A percentile compares a stretch with the other conserved stretches of the same genome.
These are phyloP conservation scores for Ranitomeya variabilis DNA, from an alignment of 2,113 vertebrate genomes.

Conservation along the genomic window DNA sequence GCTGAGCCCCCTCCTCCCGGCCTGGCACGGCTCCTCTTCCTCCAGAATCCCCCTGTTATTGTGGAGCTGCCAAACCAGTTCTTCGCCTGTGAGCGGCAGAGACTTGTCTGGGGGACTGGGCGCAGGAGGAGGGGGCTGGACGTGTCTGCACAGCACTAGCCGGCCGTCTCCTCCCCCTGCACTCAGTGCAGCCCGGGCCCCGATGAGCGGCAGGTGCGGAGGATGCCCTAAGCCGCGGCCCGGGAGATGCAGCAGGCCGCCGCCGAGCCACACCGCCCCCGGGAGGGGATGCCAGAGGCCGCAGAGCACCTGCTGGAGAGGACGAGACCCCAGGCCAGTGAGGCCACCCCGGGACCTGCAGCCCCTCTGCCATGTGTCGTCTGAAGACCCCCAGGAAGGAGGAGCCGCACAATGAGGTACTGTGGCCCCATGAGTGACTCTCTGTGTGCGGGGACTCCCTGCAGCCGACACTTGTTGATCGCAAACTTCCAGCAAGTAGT, in stretches of 20 bases:
- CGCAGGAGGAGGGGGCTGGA: constrained; percentile 36
- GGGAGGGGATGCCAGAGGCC: constrained; percentile 39
- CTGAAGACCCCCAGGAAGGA: background rate
- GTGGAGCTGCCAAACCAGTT: constrained; percentile 56
- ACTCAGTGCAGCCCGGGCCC: constrained; percentile 29
- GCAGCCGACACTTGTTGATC: constrained; percentile 17
- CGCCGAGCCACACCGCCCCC: too few species aligned
- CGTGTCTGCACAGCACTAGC: constrained; percentile 47
- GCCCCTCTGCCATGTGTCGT: background rate
- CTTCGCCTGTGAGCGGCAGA: constrained; percentile 33
- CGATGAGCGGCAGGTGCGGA: constrained; percentile 33
- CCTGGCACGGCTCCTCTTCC: constrained; percentile 8
- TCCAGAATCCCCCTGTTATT: constrained; percentile 52
- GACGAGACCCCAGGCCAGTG: background rate
- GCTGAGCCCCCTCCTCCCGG: background rate
- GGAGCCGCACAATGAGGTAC: constrained; percentile 45
- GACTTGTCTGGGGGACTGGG: constrained; percentile 55
- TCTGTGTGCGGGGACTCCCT: background rate
- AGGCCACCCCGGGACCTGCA: background rate
- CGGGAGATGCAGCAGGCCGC: constrained; percentile 3
- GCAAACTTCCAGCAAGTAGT: constrained; percentile 6
- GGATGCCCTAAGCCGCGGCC: background rate
- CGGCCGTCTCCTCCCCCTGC: constrained; percentile 24
- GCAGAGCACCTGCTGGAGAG: constrained; percentile 34
- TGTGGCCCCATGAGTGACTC: background rate